Base-by-base conservation (phyloP, 2,113 vertebrate genomes). In the Macrotis lagotis region DNA sequence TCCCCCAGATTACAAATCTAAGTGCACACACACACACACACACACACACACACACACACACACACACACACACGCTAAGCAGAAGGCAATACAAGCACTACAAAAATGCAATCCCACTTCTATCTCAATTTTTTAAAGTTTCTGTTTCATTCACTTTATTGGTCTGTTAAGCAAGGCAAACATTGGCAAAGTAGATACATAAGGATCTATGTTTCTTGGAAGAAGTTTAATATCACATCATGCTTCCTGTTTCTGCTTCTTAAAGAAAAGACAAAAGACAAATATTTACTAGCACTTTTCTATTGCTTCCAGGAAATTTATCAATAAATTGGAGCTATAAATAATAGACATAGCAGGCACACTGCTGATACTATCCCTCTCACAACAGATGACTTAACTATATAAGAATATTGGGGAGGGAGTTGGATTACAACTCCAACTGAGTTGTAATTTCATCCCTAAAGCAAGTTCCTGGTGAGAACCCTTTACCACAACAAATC, bases 111-210 rank as follows among this genome's bases (percentile, higher is more conserved):
- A 94, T 93, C 31, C 1, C 22, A 90, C 26, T 55, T 49, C 24
- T 92, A 25, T 26, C 88, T 66, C 31, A 66, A n/a, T 66, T 88
- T 90, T 96, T 11, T 49, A 12, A 48, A 89, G 48, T 89, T 51
- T 51, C 88, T 55, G 83, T 88, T 91, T 31, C 25, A 94, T 25
- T 94, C 74, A 51, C 50, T 93, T 95, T 90, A 90, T 95, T 53
- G 51, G 91, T 48, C 50, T 96, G 95, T 96, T 22, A 26, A 97
- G 88, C 26, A 90, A 94, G 93, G 74, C 5, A 25, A 93, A 49
- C 7, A 50, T 92, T 91, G 48, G 88, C 51, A 26, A 2, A 89
- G 48, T 26, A 3, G 26, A 49, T 89, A 89, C 5, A 3, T 89
- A 89, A 49, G 12, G 47, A 88, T 25, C 83, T 88, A 49, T 48